phyloP scores from a whole-genome alignment of 2,888 invertebrate species.

The Fragum whitleyi region DNA sequence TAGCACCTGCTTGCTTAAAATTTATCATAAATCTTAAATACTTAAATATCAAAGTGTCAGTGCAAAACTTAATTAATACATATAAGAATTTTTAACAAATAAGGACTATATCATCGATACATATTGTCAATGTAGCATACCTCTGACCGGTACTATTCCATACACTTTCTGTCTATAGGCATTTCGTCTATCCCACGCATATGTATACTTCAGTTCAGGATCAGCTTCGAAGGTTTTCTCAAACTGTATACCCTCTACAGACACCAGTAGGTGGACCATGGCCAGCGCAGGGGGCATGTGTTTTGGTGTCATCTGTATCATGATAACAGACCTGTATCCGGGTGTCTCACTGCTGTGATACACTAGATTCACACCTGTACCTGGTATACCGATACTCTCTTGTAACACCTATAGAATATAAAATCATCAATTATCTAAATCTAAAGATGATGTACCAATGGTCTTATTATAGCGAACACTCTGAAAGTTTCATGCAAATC shows the following conservation, averaged over 20 bases:
- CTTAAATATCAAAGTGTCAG: too few relatives aligned
- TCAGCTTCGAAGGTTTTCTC: conserved; percentile 98
- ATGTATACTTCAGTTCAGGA: conserved; percentile 96
- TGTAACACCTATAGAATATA: conserved; percentile 92
- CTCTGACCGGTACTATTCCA: conserved; percentile 97
- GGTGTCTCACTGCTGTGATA: conserved; percentile 98
- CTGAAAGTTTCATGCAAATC: too few relatives aligned
- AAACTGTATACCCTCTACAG: conserved; percentile 95
- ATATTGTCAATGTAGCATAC: too few relatives aligned
- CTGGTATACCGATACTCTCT: conserved; percentile 97
- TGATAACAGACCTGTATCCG: conserved; percentile 96
- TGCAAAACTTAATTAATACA: too few relatives aligned
- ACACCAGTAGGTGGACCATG: conserved; percentile 94
- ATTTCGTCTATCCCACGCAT: conserved; percentile 99
- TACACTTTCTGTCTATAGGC: conserved; percentile 99
- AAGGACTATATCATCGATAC: too few relatives aligned
- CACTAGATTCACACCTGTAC: conserved; percentile 96
- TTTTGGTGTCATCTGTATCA: conserved; percentile 86
- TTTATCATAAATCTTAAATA: too few relatives aligned
- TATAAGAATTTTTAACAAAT: too few relatives aligned
- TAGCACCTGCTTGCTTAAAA: too few relatives aligned
- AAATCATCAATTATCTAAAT: not conserved
- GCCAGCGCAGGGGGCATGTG: conserved; percentile 79
- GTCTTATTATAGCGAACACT: too few relatives aligned
- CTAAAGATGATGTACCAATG: too few relatives aligned